Evolutionary conservation across 2,888 invertebrate genomes (phyloP).

Genomic region (Drosophila infuscata): DNA sequence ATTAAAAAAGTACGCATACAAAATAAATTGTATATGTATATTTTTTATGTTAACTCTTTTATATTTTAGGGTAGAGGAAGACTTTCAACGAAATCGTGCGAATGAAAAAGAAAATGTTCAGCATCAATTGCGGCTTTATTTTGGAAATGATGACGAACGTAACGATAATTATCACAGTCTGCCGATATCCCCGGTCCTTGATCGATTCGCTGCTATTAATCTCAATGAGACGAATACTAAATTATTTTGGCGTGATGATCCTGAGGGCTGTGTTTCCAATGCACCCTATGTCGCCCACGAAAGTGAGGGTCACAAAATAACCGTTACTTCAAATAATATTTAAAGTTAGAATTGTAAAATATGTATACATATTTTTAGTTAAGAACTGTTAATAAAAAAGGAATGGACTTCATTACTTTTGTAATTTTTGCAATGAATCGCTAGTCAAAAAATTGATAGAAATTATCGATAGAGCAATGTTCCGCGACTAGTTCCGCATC

Average conservation of each 20-base stretch:
- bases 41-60: neutral
- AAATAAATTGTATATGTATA: no score
- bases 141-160: slow-evolving; percentile 85
- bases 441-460: neutral
- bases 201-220: slow-evolving; percentile 35
- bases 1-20: slow-evolving; percentile 87
- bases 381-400: slow-evolving; percentile 16
- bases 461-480: neutral
- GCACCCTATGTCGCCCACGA: slow-evolving; percentile 33
- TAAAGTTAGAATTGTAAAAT: slow-evolving; percentile 11
- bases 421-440: neutral
- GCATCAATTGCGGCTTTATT: slow-evolving; percentile 89
- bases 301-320: slow-evolving; percentile 24
- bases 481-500: neutral
- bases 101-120: slow-evolving; percentile 91
- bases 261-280: slow-evolving; percentile 89
- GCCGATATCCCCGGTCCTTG: slow-evolving; percentile 81
- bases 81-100: slow-evolving; percentile 93
- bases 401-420: neutral
- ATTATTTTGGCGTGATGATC: slow-evolving; percentile 87
- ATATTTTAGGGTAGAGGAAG: slow-evolving; percentile 90
- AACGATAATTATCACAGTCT: slow-evolving; percentile 87
- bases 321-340: slow-evolving; percentile 26
- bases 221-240: slow-evolving; percentile 55
- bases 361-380: slow-evolving; percentile 12